These are phyloP conservation scores for Clanis bilineata DNA, from an alignment of 2,888 invertebrate genomes.

Conservation along the genomic window DNA sequence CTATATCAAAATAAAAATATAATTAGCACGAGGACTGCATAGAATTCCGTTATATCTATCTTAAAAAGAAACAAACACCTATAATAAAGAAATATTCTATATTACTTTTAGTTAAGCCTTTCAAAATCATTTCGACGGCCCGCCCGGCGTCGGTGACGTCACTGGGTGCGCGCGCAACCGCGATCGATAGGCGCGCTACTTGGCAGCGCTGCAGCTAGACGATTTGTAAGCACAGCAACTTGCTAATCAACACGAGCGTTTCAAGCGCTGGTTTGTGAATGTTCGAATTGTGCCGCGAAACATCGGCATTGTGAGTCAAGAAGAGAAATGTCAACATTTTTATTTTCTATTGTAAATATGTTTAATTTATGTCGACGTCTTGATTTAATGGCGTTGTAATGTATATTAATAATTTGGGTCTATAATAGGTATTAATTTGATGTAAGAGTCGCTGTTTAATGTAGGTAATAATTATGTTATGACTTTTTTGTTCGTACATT, in stretches of 20 bases:
- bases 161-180: conserved; percentile 69
- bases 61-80: too few relatives aligned
- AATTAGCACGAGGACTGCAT: too few relatives aligned
- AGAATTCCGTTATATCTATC: too few relatives aligned
- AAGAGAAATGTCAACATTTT: background rate
- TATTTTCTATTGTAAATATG: conserved; percentile 5
- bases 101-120: conserved; percentile 27
- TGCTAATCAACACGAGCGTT: conserved; percentile 36
- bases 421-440: background rate
- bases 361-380: background rate
- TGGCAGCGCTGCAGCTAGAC: conserved; percentile 61
- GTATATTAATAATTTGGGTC: background rate
- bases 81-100: conserved; percentile 3
- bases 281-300: conserved; percentile 11
- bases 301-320: background rate
- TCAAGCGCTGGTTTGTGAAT: conserved; percentile 46
- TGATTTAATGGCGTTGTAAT: background rate
- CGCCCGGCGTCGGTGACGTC: conserved; percentile 73
- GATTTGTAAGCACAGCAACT: conserved; percentile 34
- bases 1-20: too few relatives aligned
- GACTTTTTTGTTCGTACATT: background rate
- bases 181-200: conserved; percentile 64
- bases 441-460: background rate
- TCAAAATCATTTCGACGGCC: conserved; percentile 57
- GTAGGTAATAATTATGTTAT: background rate